A percentile compares a stretch with the other conserved stretches of the same genome.
Evolutionary conservation across 2,113 vertebrate species (phyloP).

Genomic region (Catharus fuscescens): DNA sequence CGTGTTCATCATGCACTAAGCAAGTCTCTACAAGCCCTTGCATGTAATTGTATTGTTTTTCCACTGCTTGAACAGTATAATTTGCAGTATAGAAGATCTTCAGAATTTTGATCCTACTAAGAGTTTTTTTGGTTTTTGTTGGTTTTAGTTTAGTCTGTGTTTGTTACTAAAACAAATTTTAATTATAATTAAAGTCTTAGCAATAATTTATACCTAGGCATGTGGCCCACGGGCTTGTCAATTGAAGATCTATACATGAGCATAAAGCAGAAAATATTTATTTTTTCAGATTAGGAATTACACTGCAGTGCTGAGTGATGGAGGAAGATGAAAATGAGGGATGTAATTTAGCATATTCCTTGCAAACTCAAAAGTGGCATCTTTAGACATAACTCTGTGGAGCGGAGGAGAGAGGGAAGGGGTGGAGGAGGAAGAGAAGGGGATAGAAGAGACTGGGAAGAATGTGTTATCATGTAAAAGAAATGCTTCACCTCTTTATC

Average conservation of each 20-base stretch:
- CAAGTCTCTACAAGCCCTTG: constrained; percentile 55
- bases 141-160: constrained; percentile 33
- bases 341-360: not conserved
- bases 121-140: not conserved
- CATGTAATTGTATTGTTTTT: constrained; percentile 62
- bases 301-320: not conserved
- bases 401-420: not conserved
- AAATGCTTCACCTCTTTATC: not conserved
- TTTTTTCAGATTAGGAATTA: not conserved
- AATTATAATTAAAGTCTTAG: constrained; percentile 29
- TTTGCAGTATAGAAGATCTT: constrained; percentile 55
- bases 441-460: not conserved
- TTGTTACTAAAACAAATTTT: constrained; percentile 57
- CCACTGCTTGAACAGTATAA: constrained; percentile 49
- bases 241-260: not conserved
- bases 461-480: not conserved
- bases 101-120: constrained; percentile 30
- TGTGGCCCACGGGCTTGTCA: not conserved
- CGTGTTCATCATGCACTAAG: constrained; percentile 59
- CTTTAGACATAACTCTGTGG: not conserved
- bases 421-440: not conserved
- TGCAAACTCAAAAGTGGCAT: not conserved
- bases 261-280: not conserved
- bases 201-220: constrained; percentile 24
- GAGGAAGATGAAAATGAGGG: not conserved